Evolutionary conservation across 1,140 invertebrate genomes (phyloP), one percentile per base, ranked within the genome.

Genomic region (Zaprionus ornatus): DNA sequence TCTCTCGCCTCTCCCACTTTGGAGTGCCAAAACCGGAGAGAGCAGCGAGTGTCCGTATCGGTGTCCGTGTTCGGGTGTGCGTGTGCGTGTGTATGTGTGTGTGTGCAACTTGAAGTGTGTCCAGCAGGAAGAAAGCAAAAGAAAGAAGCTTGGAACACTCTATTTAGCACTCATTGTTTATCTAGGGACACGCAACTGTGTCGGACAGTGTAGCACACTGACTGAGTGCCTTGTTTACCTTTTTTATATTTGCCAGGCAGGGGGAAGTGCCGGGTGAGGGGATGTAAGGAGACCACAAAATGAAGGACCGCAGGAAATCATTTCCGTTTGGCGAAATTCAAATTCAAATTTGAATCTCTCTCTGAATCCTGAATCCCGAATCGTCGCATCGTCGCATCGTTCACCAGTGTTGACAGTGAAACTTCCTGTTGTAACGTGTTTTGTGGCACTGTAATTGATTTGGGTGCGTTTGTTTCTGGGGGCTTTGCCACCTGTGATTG

Each of bases 281-380:
- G 15, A 7, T 29, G n/a, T 56, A 60, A 40, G 55, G 45, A 54
- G 35, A 29, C 37, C 37, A 29, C 37, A 64, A 21, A 15, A 4
- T 37, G 32, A 23, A 40, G 60, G 32, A 65, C 70, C 75, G 59
- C 62, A 68, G 52, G 66, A 45, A 55, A 90, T 66, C 74, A 78
- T 84, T 87, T 87, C 85, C 85, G 73, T 67, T 48, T 32, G 19
- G 61, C 64, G 88, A 84, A 86, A 79, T 81, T 79, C 77, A 76
- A 72, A 80, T 63, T 21, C 40, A 45, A 45, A 45, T 19, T 45
- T 3, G n/a, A 7, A 17, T 45, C 40, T 45, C 6, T 17, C n/a
- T 42, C 40, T 37, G 35, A 37, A 37, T 13, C 35, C 35, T 3
- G 29, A 37, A 37, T 13, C 13, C 35, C 35, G 35, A 37, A 37